A percentile compares a stretch with the other conserved stretches of the same genome.
Conservation (phyloP, 2,113 vertebrate genomes). For the Cinclus cinclus region DNA sequence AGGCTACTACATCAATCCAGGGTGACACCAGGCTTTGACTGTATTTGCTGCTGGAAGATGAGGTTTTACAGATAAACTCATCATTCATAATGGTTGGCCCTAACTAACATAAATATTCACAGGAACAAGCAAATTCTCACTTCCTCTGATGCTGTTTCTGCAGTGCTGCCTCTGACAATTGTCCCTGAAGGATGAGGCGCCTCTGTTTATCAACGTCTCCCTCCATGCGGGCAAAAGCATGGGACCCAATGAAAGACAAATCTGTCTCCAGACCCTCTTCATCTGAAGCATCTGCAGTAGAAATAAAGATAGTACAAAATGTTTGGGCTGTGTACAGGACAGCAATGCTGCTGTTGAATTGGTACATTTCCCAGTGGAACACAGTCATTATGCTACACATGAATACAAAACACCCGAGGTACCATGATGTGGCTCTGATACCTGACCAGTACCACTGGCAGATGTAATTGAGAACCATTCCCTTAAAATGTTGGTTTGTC, state of each 20-base stretch:
- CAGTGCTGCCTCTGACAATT: constrained; percentile 89
- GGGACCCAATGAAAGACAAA: constrained; percentile 90
- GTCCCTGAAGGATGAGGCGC: constrained; percentile 91
- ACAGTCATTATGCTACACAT: not conserved
- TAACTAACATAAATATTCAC: not conserved
- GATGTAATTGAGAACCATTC: not conserved
- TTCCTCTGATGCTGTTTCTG: constrained; percentile 97
- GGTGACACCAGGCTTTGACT: not conserved
- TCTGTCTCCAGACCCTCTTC: constrained; percentile 87
- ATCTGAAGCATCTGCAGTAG: constrained; percentile 81
- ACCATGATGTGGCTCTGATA: not conserved
- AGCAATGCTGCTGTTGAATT: not conserved
- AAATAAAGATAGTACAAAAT: not conserved
- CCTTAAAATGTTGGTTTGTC: not conserved
- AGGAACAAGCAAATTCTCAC: constrained; percentile 72
- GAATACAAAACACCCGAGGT: accelerated
- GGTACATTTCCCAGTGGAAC: not conserved
- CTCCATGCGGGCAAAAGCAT: constrained; percentile 97
- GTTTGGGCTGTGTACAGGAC: not conserved
- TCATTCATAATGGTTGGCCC: not conserved
- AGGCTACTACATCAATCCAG: not conserved
- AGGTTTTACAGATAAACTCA: not conserved
- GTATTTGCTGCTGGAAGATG: not conserved
- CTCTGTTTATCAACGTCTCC: constrained; percentile 96
- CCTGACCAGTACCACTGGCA: not conserved